Conservation (phyloP, 2,797 vertebrate genomes). For the Mastacembelus armatus region DNA sequence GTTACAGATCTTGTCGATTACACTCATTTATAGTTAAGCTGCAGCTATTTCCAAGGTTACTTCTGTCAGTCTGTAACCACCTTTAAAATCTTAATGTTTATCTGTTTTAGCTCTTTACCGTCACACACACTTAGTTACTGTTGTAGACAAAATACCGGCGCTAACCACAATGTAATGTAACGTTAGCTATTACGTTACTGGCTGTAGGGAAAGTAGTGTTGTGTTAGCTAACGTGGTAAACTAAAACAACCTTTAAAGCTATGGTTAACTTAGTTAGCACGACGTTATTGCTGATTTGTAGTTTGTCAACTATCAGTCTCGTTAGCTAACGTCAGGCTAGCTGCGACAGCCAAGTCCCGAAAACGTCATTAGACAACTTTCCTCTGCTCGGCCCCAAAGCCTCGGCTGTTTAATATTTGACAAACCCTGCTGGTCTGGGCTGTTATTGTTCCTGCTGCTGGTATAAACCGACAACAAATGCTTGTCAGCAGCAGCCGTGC, state of each 20-base stretch:
- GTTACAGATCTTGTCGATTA: no score
- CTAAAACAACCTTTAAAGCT: not conserved
- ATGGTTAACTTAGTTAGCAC: not conserved
- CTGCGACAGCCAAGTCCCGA: constrained; percentile 30
- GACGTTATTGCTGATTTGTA: not conserved
- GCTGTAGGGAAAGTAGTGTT: accelerated
- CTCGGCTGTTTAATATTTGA: constrained; percentile 56
- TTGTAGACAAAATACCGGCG: no score
- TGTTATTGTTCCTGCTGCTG: not conserved
- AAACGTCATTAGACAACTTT: constrained; percentile 72
- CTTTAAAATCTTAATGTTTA: no score
- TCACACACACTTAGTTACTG: no score
- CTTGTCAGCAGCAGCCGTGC: no score
- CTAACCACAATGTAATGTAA: not conserved
- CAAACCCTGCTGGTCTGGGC: not conserved
- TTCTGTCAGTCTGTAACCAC: no score
- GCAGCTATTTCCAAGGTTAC: no score
- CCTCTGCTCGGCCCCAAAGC: constrained; percentile 42
- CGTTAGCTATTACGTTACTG: not conserved
- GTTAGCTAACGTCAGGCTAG: constrained; percentile 37
- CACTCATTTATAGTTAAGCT: no score
- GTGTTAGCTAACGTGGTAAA: not conserved
- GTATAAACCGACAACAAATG: not conserved
- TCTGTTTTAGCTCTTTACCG: no score
- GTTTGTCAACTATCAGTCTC: no score